Conservation (phyloP, 2,888 invertebrate species). For the Ypsolopha scabrella region DNA sequence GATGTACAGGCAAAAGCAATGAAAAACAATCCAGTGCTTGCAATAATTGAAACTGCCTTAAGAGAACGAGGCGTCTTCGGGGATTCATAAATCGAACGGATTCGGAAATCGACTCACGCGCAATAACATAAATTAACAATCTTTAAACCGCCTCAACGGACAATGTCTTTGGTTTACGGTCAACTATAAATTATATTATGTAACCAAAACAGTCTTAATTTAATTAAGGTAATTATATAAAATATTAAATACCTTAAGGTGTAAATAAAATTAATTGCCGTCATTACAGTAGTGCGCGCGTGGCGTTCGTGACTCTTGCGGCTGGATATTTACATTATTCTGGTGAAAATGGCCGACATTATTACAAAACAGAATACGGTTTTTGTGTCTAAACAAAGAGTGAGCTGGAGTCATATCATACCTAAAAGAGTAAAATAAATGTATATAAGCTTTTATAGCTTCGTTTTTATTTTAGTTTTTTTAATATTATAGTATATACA, state of each 20-base stretch:
- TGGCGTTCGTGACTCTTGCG: too few species aligned
- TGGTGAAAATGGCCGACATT: too few species aligned
- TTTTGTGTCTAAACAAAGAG: too few species aligned
- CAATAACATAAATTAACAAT: constrained; percentile 1
- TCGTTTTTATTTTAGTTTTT: too few species aligned
- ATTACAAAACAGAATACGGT: too few species aligned
- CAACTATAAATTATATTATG: background rate
- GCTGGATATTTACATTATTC: too few species aligned
- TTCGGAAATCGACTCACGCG: background rate
- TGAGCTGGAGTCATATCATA: too few species aligned
- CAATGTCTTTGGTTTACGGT: background rate
- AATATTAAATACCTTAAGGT: background rate
- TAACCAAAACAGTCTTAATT: background rate
- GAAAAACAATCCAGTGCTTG: constrained; percentile 2
- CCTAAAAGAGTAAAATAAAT: too few species aligned
- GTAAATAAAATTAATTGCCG: background rate
- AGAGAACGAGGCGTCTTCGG: background rate
- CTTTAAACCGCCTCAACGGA: background rate
- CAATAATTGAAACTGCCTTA: constrained; percentile 3
- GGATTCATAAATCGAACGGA: background rate
- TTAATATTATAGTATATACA: too few species aligned
- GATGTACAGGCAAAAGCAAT: background rate
- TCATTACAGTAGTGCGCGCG: background rate
- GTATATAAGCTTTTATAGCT: too few species aligned
- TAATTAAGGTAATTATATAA: background rate